Conservation (phyloP, 2,888 invertebrate species). For the Drosophila austrosaltans region DNA sequence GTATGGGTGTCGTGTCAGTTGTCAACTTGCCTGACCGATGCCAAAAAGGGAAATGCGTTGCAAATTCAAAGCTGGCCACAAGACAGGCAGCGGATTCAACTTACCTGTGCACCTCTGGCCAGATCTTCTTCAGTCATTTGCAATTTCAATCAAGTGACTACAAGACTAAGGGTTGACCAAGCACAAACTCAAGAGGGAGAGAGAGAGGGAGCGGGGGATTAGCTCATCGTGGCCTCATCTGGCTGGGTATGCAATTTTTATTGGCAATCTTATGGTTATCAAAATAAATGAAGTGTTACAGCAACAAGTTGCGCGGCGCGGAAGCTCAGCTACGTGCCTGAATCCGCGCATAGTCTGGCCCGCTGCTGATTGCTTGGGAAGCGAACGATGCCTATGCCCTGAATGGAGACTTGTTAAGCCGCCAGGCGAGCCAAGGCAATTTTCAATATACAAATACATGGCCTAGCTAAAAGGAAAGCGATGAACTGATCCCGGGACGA, state of each 20-base stretch:
- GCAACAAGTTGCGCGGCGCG: constrained; percentile 72
- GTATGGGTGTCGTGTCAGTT: constrained; percentile 64
- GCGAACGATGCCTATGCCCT: background rate
- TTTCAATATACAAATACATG: constrained; percentile 72
- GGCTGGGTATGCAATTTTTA: constrained; percentile 48
- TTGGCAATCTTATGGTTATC: constrained; percentile 78
- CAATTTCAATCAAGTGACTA: constrained; percentile 72
- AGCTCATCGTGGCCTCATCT: constrained; percentile 16
- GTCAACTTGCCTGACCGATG: constrained; percentile 66
- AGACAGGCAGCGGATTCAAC: constrained; percentile 30
- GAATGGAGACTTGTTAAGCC: constrained; percentile 50
- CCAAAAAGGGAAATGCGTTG: constrained; percentile 70
- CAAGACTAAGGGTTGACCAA: constrained; percentile 75
- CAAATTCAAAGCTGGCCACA: constrained; percentile 50
- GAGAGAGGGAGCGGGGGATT: background rate
- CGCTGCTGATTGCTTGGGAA: constrained; percentile 60
- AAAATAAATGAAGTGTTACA: constrained; percentile 78
- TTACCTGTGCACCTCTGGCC: constrained; percentile 11
- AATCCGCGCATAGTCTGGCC: constrained; percentile 31
- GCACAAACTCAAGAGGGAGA: constrained; percentile 11
- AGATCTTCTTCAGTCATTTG: constrained; percentile 39
- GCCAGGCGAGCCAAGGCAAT: constrained; percentile 44
- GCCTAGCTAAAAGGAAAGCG: background rate
- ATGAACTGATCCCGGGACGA: too few species aligned
- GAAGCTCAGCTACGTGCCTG: constrained; percentile 68